These are phyloP conservation scores for Sebastes reedi DNA, from an alignment of 2,797 vertebrate species.

Conservation along the genomic window DNA sequence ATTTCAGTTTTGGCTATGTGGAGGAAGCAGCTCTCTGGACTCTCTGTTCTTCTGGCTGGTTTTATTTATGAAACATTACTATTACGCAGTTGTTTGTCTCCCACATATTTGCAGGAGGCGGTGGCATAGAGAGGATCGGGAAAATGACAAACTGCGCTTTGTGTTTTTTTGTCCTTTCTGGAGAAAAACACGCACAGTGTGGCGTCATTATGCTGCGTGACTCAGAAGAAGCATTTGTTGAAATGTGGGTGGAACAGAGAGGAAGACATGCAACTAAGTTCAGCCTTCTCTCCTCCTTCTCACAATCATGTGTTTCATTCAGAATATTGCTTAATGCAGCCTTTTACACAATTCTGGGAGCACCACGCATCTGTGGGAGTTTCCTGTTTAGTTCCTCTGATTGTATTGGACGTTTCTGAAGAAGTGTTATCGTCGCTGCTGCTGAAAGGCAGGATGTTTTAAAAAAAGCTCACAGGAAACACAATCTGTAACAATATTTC, in stretches of 20 bases:
- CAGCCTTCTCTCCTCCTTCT: constrained; percentile 18
- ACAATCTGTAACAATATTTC: constrained; percentile 1
- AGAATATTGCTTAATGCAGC: constrained; percentile 29
- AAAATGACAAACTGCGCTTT: constrained; percentile 27
- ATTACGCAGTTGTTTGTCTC: constrained; percentile 23
- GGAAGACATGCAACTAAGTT: constrained; percentile 23
- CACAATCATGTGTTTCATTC: constrained; percentile 43
- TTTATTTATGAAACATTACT: constrained; percentile 31
- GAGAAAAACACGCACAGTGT: constrained; percentile 33
- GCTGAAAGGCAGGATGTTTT: constrained; percentile 30
- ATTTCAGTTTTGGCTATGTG: constrained; percentile 10
- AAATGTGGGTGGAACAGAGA: constrained; percentile 62
- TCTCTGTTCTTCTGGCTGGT: constrained; percentile 9
- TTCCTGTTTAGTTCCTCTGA: constrained; percentile 45
- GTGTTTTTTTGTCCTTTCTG: constrained; percentile 34
- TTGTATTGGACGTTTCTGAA: not conserved
- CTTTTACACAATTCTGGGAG: constrained; percentile 28
- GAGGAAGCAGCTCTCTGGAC: constrained; percentile 11
- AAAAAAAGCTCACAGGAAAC: constrained; percentile 17
- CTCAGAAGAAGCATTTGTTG: constrained; percentile 63
- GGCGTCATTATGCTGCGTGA: constrained; percentile 60
- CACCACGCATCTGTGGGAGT: constrained; percentile 29
- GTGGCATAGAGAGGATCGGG: not conserved
- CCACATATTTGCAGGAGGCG: constrained; percentile 32
- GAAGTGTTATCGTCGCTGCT: not conserved